Conservation (phyloP, 2,888 invertebrate genomes). For the Synergus laeviventris region DNA sequence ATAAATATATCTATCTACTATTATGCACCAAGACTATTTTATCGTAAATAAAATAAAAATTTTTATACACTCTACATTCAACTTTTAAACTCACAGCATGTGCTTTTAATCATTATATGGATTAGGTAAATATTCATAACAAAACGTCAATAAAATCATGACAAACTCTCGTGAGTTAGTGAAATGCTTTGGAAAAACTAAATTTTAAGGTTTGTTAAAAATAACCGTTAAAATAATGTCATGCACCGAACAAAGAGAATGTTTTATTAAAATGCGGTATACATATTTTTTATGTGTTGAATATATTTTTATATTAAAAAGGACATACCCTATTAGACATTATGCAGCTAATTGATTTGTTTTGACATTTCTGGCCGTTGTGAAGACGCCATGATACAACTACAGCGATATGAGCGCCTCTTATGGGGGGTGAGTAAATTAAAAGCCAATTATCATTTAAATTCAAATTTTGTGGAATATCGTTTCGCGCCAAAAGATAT, state of each 20-base stretch:
- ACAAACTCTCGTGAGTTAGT: not conserved
- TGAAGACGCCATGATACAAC: slow-evolving; percentile 47
- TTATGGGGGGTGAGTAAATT: not conserved
- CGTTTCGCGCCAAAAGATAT: not conserved
- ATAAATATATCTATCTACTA: not conserved
- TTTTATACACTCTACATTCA: not conserved
- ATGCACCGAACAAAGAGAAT: not conserved
- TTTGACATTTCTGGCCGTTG: slow-evolving; percentile 58
- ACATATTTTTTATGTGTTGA: not conserved
- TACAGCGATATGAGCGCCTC: slow-evolving; percentile 9
- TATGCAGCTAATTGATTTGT: slow-evolving; percentile 58
- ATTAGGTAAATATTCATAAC: slow-evolving; percentile 19
- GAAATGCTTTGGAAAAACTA: not conserved
- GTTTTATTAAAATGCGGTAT: not conserved
- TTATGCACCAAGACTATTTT: not conserved
- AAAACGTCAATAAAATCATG: slow-evolving; percentile 13
- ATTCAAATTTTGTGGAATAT: not conserved
- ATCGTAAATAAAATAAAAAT: not conserved
- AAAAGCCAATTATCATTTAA: not conserved
- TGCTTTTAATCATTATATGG: slow-evolving; percentile 1
- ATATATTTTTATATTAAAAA: slow-evolving; percentile 9
- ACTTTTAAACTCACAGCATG: slow-evolving; percentile 10
- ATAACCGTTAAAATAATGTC: not conserved
- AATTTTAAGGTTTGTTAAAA: not conserved
- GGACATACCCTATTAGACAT: slow-evolving; percentile 63